phyloP scores from a whole-genome alignment of 2,888 invertebrate genomes.

The Lepas anatifera region DNA sequence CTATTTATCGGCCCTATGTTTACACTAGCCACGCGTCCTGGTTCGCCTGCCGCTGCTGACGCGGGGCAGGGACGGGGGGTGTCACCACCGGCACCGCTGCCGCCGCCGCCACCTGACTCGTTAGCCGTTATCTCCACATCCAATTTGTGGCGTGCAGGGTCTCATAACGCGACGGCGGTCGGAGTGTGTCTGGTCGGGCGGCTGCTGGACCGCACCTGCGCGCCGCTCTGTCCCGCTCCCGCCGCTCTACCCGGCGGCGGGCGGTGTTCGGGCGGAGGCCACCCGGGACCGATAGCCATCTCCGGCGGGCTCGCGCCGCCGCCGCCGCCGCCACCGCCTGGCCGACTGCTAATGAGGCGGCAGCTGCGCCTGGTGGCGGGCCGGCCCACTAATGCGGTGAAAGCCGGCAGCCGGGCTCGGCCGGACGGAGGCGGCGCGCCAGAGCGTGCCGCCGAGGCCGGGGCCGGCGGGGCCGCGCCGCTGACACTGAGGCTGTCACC shows the following conservation, averaged over 20 bases:
- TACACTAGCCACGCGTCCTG: neutral
- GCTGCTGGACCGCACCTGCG: neutral
- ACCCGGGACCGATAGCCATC: neutral
- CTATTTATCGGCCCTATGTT: neutral
- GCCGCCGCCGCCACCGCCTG: neutral
- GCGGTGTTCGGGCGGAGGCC: neutral
- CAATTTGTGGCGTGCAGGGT: neutral
- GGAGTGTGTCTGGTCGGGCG: neutral
- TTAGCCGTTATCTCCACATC: conserved; percentile 1
- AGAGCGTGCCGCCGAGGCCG: neutral
- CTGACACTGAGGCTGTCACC: neutral
- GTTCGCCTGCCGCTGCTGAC: neutral
- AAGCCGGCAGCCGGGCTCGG: neutral
- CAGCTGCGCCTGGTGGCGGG: neutral
- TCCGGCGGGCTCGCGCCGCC: neutral
- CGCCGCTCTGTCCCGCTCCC: neutral
- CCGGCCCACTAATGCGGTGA: neutral
- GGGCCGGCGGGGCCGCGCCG: neutral
- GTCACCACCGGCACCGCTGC: neutral
- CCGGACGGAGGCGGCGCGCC: neutral
- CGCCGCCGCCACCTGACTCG: neutral
- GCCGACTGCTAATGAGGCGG: conserved; percentile 1
- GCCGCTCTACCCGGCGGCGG: neutral
- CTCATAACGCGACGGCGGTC: neutral
- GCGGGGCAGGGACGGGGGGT: too few relatives aligned